Percentiles rank a stretch among this genome's conserved stretches.
These are phyloP conservation scores for Lamellibrachia luymesi DNA, from an alignment of 1,140 invertebrate species.

Conservation along the genomic window DNA sequence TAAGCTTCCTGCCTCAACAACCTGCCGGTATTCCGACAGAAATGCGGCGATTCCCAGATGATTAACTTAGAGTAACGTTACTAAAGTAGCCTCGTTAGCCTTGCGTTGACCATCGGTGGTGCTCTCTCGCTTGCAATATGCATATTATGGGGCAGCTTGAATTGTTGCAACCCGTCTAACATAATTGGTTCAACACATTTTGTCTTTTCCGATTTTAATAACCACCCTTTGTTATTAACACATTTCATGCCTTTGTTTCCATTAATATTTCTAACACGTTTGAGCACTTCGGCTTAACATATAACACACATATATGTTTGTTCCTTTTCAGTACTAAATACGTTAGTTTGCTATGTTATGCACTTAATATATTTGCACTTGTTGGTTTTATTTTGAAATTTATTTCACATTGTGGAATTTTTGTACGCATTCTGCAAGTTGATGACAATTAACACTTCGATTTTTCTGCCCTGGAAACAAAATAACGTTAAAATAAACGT, in stretches of 20 bases:
- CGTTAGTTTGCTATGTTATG: not conserved
- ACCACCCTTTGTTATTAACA: not conserved
- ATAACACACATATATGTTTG: not conserved
- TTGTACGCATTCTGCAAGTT: not conserved
- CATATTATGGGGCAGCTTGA: too few relatives aligned
- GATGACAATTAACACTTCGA: not conserved
- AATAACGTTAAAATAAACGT: not conserved
- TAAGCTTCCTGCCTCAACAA: not conserved
- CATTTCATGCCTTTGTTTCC: not conserved
- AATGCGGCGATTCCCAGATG: not conserved
- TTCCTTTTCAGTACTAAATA: not conserved
- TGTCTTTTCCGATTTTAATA: not conserved
- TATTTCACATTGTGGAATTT: not conserved
- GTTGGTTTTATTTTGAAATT: not conserved
- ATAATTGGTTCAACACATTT: not conserved
- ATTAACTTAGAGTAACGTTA: not conserved
- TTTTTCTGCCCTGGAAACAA: not conserved
- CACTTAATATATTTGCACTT: not conserved
- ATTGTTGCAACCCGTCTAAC: too few relatives aligned
- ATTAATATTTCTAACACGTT: not conserved
- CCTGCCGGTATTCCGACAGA: not conserved
- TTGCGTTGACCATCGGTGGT: not conserved
- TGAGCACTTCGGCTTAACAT: not conserved
- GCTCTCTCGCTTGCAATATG: too few relatives aligned
- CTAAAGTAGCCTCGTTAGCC: not conserved